A percentile compares a stretch with the other conserved stretches of the same genome.
Conservation (phyloP, 2,888 invertebrate species). For the Pandemis corylana region DNA sequence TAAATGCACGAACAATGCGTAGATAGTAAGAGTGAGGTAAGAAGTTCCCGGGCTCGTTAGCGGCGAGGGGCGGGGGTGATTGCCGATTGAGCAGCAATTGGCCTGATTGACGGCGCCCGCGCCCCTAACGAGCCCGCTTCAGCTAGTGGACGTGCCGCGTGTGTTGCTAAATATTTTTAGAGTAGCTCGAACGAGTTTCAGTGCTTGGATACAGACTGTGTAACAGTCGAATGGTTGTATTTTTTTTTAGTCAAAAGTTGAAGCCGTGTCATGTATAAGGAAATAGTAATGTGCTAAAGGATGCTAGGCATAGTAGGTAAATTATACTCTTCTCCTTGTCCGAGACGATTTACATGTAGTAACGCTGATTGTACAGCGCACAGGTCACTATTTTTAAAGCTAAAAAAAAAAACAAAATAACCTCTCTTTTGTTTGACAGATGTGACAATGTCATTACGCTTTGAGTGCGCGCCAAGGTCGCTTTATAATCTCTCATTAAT, state of each 20-base stretch:
- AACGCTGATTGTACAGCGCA: no score
- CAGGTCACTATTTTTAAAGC: no score
- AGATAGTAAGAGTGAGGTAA: slow-evolving; percentile 64
- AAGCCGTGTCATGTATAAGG: no score
- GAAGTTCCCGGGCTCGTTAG: slow-evolving; percentile 81
- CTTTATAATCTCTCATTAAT: no score
- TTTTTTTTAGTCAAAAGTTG: not conserved
- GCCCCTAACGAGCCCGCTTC: slow-evolving; percentile 81
- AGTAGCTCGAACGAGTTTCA: slow-evolving; percentile 4
- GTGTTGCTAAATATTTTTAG: slow-evolving; percentile 40
- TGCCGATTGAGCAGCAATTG: slow-evolving; percentile 85
- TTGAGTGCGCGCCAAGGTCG: no score
- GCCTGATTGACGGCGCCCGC: slow-evolving; percentile 83
- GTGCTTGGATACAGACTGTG: not conserved
- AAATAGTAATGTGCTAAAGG: no score
- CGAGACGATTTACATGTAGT: no score
- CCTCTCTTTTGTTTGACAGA: no score
- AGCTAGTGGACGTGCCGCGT: slow-evolving; percentile 71
- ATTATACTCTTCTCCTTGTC: no score
- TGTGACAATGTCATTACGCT: no score
- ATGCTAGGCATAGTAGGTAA: no score
- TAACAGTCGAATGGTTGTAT: not conserved
- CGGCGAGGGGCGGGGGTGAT: slow-evolving; percentile 72
- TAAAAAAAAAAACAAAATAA: no score
- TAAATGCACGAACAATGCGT: slow-evolving; percentile 57